Evolutionary conservation across 2,888 invertebrate genomes (phyloP).

Genomic region (Lingula anatina): DNA sequence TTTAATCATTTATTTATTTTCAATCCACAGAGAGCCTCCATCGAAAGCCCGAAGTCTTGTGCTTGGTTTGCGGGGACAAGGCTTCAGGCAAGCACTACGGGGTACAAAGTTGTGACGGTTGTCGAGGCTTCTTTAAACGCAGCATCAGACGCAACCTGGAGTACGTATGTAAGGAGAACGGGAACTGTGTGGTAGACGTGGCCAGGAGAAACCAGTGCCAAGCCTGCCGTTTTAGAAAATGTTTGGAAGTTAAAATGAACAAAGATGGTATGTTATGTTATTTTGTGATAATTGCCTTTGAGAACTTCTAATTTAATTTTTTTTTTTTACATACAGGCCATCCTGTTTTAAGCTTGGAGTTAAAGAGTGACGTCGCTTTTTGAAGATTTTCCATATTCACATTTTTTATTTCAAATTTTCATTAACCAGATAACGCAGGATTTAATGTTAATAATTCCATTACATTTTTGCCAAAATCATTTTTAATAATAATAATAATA

Average conservation of each 20-base stretch:
- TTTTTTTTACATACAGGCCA: too few relatives aligned
- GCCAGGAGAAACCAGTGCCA: constrained; percentile 91
- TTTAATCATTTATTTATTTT: too few relatives aligned
- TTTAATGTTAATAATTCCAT: too few relatives aligned
- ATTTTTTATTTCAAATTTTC: too few relatives aligned
- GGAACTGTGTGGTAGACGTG: constrained; percentile 83
- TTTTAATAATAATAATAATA: too few relatives aligned
- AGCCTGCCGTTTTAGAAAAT: constrained; percentile 86
- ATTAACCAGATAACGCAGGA: too few relatives aligned
- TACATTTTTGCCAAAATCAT: too few relatives aligned
- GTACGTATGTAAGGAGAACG: constrained; percentile 87
- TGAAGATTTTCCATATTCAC: too few relatives aligned
- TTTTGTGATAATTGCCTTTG: too few relatives aligned
- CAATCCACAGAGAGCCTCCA: not conserved
- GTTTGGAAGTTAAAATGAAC: constrained; percentile 87
- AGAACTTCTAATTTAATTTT: too few relatives aligned
- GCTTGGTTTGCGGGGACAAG: constrained; percentile 54
- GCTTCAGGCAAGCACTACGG: constrained; percentile 59
- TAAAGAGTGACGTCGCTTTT: too few relatives aligned
- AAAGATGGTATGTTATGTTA: constrained; percentile 71
- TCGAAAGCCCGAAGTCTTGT: constrained; percentile 53
- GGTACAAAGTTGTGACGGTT: constrained; percentile 57
- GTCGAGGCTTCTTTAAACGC: constrained; percentile 87
- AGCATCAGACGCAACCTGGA: constrained; percentile 82
- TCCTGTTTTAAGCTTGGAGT: too few relatives aligned